Conservation (phyloP, 2,113 vertebrate species). For the Orientallactaga bullata region DNA sequence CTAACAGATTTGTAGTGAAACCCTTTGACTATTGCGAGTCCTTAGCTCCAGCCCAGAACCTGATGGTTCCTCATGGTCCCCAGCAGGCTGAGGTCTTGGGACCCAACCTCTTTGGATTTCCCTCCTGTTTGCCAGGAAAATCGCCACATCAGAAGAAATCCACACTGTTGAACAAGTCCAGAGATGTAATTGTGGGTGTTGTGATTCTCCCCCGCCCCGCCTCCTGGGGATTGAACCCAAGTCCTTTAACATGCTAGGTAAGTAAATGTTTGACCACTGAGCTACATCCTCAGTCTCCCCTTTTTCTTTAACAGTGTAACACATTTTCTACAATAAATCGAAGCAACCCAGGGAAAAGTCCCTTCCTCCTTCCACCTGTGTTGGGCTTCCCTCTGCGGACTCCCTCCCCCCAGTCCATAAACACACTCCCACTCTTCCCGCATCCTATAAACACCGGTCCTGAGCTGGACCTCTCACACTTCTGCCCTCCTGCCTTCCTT, state of each 20-base stretch:
- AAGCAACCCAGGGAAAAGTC: neutral
- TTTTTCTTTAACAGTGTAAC: neutral
- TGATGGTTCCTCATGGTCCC: accelerated
- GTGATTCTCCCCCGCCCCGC: too few species aligned
- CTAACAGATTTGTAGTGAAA: neutral
- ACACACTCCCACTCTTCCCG: neutral
- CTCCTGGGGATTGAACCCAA: too few species aligned
- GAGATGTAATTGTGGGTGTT: neutral
- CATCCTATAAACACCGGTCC: constrained; percentile 68
- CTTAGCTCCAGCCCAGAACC: neutral
- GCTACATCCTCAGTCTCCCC: too few species aligned
- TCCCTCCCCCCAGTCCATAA: constrained; percentile 36
- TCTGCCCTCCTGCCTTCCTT: neutral
- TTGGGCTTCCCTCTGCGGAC: neutral
- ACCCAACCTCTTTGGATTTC: neutral
- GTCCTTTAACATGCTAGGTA: too few species aligned
- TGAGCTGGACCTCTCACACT: neutral
- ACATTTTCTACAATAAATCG: neutral
- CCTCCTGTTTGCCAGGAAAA: constrained; percentile 45
- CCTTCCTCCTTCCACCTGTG: neutral
- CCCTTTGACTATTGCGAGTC: accelerated
- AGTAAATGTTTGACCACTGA: too few species aligned
- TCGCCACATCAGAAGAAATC: neutral
- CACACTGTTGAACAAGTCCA: neutral
- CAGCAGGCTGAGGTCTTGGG: neutral